Conservation (phyloP, 53 echinoderm and acorn worm genomes). For the Astropecten irregularis region DNA sequence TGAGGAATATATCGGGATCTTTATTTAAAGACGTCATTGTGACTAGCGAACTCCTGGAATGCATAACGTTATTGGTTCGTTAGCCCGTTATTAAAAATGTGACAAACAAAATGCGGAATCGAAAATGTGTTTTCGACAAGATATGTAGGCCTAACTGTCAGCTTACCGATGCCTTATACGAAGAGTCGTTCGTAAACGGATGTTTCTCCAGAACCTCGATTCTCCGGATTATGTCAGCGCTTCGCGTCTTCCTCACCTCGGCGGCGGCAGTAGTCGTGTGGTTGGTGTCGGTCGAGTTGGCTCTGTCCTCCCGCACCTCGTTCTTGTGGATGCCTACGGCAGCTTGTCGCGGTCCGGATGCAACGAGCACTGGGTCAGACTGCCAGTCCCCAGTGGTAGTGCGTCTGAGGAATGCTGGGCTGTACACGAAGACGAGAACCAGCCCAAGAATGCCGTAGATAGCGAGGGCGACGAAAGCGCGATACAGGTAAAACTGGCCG, state of each 20-base stretch:
- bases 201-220: neutral
- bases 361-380: neutral
- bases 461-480: neutral
- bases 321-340: neutral
- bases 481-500: neutral
- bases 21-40: too few relatives aligned
- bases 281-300: neutral
- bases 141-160: too few relatives aligned
- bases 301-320: neutral
- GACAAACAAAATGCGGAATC: too few relatives aligned
- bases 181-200: slow-evolving; percentile 15
- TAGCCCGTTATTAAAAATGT: too few relatives aligned
- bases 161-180: slow-evolving; percentile 35
- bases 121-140: too few relatives aligned
- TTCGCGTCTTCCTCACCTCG: neutral
- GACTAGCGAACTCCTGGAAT: too few relatives aligned
- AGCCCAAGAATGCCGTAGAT: neutral
- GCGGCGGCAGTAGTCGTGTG: neutral
- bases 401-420: neutral
- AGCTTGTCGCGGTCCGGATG: too few relatives aligned
- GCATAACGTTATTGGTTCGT: too few relatives aligned
- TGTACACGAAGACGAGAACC: neutral
- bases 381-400: neutral
- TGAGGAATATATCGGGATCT: too few relatives aligned
- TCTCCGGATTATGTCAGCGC: neutral